Evolutionary conservation across 2,113 vertebrate species (phyloP).

Genomic region (Petroica traversi): DNA sequence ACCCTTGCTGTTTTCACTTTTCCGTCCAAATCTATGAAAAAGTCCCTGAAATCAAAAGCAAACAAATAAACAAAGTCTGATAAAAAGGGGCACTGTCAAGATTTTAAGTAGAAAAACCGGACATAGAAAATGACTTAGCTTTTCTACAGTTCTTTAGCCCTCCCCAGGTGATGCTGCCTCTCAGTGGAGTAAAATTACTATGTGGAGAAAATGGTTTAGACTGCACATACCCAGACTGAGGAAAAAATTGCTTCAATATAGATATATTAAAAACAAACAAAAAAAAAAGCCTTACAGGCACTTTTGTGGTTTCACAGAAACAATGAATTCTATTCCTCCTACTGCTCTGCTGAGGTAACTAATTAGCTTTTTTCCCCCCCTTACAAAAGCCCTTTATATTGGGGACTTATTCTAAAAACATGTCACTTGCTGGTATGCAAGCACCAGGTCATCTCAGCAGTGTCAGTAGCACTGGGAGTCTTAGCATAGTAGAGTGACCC

Average conservation of each 20-base stretch:
- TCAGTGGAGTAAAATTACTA: constrained; percentile 36
- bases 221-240: neutral
- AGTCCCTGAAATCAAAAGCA: constrained; percentile 42
- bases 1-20: constrained; percentile 18
- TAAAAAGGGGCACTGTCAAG: neutral
- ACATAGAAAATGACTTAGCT: neutral
- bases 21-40: constrained; percentile 44
- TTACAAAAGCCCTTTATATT: neutral
- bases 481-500: neutral
- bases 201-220: constrained; percentile 34
- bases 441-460: constrained; percentile 26
- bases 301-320: constrained; percentile 44
- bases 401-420: neutral
- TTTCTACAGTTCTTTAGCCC: constrained; percentile 30
- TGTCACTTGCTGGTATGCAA: constrained; percentile 19
- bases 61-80: constrained; percentile 49
- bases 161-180: constrained; percentile 39
- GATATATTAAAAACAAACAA: constrained; percentile 44
- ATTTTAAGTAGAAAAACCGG: neutral
- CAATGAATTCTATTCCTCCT: constrained; percentile 30
- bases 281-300: constrained; percentile 14
- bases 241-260: constrained; percentile 52
- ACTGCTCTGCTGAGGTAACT: constrained; percentile 5
- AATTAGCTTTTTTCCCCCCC: neutral
- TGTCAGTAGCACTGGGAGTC: constrained; percentile 8